phyloP scores from a whole-genome alignment of 2,888 invertebrate species.

The Helleia helle region DNA sequence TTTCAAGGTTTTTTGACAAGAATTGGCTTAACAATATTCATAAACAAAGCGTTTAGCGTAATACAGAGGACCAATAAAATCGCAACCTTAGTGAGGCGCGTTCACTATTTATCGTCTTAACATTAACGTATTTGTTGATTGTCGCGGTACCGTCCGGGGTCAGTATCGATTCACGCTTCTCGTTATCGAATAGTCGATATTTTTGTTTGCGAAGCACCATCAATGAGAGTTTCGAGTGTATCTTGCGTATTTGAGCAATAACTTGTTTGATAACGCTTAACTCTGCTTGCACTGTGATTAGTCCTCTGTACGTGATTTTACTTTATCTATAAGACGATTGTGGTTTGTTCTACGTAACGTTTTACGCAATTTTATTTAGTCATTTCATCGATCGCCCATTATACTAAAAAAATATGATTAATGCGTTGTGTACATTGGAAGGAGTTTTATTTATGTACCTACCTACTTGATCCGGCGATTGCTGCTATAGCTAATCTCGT shows the following conservation, averaged over 20 bases:
- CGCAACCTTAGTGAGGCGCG: conserved; percentile 33
- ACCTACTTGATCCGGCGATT: no score
- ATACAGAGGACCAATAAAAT: no score
- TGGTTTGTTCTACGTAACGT: conserved; percentile 11
- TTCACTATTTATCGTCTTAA: conserved; percentile 41
- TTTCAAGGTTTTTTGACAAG: no score
- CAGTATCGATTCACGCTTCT: conserved; percentile 54
- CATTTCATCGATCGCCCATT: no score
- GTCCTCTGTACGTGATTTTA: conserved; percentile 35
- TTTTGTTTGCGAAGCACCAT: conserved; percentile 60
- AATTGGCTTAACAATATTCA: no score
- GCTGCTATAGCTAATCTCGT: no score
- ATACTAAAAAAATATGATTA: no score
- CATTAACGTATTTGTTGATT: conserved; percentile 44
- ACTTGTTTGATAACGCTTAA: conserved; percentile 62
- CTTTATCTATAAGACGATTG: conserved; percentile 23
- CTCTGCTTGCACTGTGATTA: conserved; percentile 58
- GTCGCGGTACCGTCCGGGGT: conserved; percentile 41
- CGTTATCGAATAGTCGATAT: conserved; percentile 66
- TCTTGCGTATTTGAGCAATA: conserved; percentile 68
- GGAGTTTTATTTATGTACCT: no score
- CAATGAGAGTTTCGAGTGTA: conserved; percentile 59
- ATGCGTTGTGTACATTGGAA: no score
- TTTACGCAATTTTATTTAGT: conserved; percentile 3
- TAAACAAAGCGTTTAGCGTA: no score